phyloP scores from a whole-genome alignment of 2,797 vertebrate genomes.

The Manis pentadactyla region DNA sequence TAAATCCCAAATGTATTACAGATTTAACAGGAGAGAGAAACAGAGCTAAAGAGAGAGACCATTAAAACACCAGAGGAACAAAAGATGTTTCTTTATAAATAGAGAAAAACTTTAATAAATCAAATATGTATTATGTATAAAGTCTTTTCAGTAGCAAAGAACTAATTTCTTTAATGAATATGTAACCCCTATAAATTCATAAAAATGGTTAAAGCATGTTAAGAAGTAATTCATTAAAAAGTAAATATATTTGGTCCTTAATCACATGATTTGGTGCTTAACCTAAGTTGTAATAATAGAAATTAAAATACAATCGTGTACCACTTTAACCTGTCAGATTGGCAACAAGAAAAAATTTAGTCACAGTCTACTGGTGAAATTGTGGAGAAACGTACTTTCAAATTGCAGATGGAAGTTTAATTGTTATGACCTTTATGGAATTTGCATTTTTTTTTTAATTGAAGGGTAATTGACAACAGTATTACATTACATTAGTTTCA shows the following conservation, averaged over 20 bases:
- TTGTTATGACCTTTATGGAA: background rate
- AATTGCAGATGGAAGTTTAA: background rate
- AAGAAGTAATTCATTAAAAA: background rate
- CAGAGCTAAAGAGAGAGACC: background rate
- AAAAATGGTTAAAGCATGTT: background rate
- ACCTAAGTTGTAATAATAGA: background rate
- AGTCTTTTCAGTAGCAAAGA: background rate
- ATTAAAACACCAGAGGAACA: background rate
- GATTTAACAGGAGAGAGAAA: background rate
- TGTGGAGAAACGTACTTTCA: background rate
- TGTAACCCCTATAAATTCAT: background rate
- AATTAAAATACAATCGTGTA: background rate
- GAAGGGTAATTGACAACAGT: too few species aligned
- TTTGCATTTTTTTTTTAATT: conserved; percentile 24
- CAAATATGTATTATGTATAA: background rate
- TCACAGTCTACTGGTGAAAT: background rate
- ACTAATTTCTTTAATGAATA: background rate
- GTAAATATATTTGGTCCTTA: background rate
- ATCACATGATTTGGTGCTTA: background rate
- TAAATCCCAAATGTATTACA: conserved; percentile 27
- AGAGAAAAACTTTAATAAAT: background rate
- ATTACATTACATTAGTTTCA: too few species aligned
- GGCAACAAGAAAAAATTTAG: background rate
- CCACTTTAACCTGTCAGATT: background rate
- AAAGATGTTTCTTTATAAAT: background rate